Percentiles rank a stretch among this genome's conserved stretches.
Evolutionary conservation across 1,140 invertebrate species (phyloP).

Genomic region (Drosophila trapezifrons): DNA sequence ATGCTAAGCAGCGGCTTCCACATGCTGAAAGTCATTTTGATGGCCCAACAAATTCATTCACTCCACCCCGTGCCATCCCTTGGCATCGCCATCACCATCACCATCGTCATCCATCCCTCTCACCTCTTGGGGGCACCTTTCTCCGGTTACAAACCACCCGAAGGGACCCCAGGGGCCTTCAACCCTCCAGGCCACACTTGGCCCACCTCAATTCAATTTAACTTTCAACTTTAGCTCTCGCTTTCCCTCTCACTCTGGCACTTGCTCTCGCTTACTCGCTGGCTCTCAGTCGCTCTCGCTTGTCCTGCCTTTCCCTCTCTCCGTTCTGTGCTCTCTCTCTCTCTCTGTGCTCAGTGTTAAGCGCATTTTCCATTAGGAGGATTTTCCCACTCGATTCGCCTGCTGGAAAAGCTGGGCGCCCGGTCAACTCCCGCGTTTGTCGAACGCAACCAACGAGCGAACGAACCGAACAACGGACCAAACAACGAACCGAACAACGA

Average conservation of each 20-base stretch:
- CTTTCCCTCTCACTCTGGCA: slow-evolving; percentile 8
- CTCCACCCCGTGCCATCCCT: slow-evolving; percentile 25
- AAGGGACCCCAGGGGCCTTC: slow-evolving; percentile 59
- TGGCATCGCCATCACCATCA: slow-evolving; percentile 8
- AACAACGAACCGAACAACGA: slow-evolving; percentile 58
- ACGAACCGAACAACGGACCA: slow-evolving; percentile 43
- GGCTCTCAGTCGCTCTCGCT: slow-evolving; percentile 11
- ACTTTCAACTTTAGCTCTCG: slow-evolving; percentile 69
- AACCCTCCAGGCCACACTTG: slow-evolving; percentile 59
- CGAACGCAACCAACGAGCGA: slow-evolving; percentile 69
- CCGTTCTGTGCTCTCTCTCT: background rate
- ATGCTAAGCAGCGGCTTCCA: slow-evolving; percentile 79
- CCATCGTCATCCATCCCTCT: slow-evolving; percentile 3
- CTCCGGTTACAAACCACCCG: slow-evolving; percentile 52
- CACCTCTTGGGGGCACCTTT: slow-evolving; percentile 13
- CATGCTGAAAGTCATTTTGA: slow-evolving; percentile 77
- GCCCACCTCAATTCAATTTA: slow-evolving; percentile 75
- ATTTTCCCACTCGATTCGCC: slow-evolving; percentile 26
- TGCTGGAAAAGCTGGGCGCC: slow-evolving; percentile 64
- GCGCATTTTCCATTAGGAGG: slow-evolving; percentile 37
- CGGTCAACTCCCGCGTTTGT: slow-evolving; percentile 82
- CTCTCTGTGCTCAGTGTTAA: slow-evolving; percentile 27
- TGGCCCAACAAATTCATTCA: slow-evolving; percentile 60
- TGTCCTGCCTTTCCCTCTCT: background rate
- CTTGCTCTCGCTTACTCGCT: slow-evolving; percentile 12